Base-by-base conservation (phyloP, 2,797 vertebrate genomes). In the Leptodactylus fallax region DNA sequence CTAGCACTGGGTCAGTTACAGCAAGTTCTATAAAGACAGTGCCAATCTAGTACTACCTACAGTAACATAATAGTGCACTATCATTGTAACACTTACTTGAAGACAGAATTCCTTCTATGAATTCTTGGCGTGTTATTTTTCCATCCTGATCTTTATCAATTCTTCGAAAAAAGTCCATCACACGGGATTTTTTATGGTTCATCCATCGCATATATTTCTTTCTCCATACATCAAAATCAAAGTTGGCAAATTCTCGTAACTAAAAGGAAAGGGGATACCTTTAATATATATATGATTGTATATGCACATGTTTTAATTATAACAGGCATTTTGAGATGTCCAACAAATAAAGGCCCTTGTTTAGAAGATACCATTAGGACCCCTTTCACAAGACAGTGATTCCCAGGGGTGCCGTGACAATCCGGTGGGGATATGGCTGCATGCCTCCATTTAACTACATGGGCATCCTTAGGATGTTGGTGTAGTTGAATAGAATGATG, bases 141-240 rank as follows among this genome's bases (percentile, higher is more conserved):
- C 98, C 98, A 81, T 99, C 98, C 92, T 99, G 98, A 94, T 99
- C 98, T 93, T 99, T 99, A 93, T 99, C 98, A 49, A 99, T 99
- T 89, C 98, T 97, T 11, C 98, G 96, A 93, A 99, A 99, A 93
- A 99, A 99, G 91, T 99, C 98, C 98, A 99, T 99, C 87, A 99
- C 98, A 0, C 98, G 96, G 8, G 98, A 99, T 91, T 99, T 99
- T 93, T 99, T 99, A 90, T 99, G 98, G 94, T 99, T 99, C 98
- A 99, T 99, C 98, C 98, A 99, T n/a, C 98, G 95, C 98, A 99
- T 99, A 93, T 99, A 99, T 88, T 97, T 98, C 93, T 99, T 99
- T 90, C 98, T 94, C 98, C 98, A 99, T 91, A 99, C 94, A 86
- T 99, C 98, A 92, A 99, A 99, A 94, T 99, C 98, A 83, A 99